Evolutionary conservation across 2,888 invertebrate genomes (phyloP), one percentile per base, ranked within the genome.

Genomic region (Cantharis rustica): DNA sequence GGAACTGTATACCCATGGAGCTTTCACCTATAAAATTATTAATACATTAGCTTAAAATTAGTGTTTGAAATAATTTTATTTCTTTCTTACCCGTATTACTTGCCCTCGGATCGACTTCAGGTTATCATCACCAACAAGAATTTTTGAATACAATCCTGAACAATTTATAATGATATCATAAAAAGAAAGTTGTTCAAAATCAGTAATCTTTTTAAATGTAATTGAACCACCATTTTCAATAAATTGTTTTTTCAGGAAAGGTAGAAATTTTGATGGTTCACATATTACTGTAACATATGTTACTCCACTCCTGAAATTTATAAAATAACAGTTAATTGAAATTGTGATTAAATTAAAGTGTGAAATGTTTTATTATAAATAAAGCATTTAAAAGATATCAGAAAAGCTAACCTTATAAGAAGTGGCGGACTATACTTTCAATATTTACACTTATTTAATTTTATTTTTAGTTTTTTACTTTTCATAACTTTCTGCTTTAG

Each of bases 111-210:
- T 90, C 1, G 96, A 91, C 73, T 88, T 88, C 69, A 95, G 89
- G 47, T 85, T 84, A 0, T 86, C 81, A 88, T 96, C 96, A 0
- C 90, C 89, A 0, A 92, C 90, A 0, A 96, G 86, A 10, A 89
- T 80, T 80, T 89, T 89, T 0, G 96, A 92, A 0, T 92, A 92
- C 0, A 96, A 84, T 1, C 95, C 96, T 1, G 92, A 90, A 82
- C 96, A 96, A 86, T 96, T 96, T 64, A 96, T 90, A n/a, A 96
- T 89, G 0, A 95, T 89, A 84, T 95, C 93, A 83, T 86, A 87
- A 15, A 84, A 82, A 0, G 87, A 81, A 16, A 92, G 85, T 31
- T 90, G 88, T 4, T 91, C 85, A 0, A 93, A 85, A 70, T 89
- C 86, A 11, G 90, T 88, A 5, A 95, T 86, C 81, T 89, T 91